Evolutionary conservation across 2,797 vertebrate genomes (phyloP).

Genomic region (Enteromius treurensis): DNA sequence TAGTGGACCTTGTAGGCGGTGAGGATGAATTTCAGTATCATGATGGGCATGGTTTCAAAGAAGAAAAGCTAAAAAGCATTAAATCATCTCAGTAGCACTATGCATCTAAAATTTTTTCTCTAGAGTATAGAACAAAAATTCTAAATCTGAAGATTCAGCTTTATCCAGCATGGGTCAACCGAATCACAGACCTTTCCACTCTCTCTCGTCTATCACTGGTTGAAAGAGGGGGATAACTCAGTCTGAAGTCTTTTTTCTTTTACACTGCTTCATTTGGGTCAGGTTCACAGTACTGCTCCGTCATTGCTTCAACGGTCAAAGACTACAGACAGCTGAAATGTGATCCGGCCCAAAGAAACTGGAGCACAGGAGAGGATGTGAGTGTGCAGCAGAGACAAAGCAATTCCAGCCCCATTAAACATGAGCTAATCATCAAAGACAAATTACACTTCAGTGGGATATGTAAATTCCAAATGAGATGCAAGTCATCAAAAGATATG

Average conservation of each 20-base stretch:
- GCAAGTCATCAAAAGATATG: conserved; percentile 82
- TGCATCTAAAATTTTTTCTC: not conserved
- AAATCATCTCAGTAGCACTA: conserved; percentile 6
- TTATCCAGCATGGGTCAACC: conserved; percentile 1
- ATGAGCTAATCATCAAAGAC: conserved; percentile 83
- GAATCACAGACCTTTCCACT: conserved; percentile 15
- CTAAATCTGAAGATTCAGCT: not conserved
- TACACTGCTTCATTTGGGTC: conserved; percentile 69
- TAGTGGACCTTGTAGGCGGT: no score
- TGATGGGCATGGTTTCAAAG: not conserved
- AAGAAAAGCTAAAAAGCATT: conserved; percentile 9
- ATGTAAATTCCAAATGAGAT: conserved; percentile 82
- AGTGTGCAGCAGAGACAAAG: conserved; percentile 67
- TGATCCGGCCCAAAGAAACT: conserved; percentile 4
- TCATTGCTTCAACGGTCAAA: conserved; percentile 77
- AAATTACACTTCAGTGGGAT: conserved; percentile 83
- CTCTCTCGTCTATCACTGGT: conserved; percentile 10
- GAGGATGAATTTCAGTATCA: not conserved
- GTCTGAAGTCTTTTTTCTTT: conserved; percentile 52
- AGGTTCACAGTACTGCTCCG: conserved; percentile 77
- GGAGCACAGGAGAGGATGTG: conserved; percentile 38
- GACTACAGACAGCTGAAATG: conserved; percentile 73
- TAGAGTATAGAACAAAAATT: not conserved
- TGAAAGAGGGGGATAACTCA: not conserved
- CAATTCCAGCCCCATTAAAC: conserved; percentile 79